Percentiles rank a stretch among this genome's conserved stretches.
Evolutionary conservation across 2,888 invertebrate species (phyloP).

Genomic region (Parthenolecanium corni): DNA sequence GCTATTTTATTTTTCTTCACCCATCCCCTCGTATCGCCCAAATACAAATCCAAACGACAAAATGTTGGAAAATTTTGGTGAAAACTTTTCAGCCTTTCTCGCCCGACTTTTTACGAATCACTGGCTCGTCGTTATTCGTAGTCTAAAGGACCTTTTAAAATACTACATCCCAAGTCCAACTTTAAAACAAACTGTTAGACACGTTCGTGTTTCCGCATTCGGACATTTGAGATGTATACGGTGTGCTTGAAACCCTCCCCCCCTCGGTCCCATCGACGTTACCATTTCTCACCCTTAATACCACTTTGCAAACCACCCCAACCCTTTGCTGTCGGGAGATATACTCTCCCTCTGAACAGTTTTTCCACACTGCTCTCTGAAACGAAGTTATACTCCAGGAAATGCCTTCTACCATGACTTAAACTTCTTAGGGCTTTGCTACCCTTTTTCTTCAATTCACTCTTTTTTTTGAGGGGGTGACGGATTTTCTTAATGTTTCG

Average conservation of each 20-base stretch:
- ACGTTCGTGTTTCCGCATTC: slow-evolving; percentile 22
- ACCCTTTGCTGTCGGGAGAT: no score
- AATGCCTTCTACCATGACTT: slow-evolving; percentile 11
- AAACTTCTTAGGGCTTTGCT: slow-evolving; percentile 13
- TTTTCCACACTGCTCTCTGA: no score
- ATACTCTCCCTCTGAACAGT: no score
- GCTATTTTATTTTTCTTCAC: no score
- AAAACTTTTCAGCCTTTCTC: no score
- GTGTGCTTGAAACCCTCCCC: background rate
- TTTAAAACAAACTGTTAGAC: slow-evolving; percentile 16
- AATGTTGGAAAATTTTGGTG: no score
- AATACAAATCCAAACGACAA: no score
- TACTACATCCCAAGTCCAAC: background rate
- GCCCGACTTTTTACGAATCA: background rate
- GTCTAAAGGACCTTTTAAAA: background rate
- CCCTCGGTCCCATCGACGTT: no score
- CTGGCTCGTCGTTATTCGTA: background rate
- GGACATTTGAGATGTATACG: slow-evolving; percentile 22
- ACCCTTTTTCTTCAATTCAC: background rate
- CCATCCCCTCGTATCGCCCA: no score
- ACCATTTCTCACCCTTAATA: no score
- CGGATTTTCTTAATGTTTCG: background rate
- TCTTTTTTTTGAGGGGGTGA: no score
- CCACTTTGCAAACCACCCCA: no score
- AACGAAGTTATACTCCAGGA: slow-evolving; percentile 11